These are phyloP conservation scores for Eunapius fragilis DNA, from an alignment of 37 sponge, comb jelly and placozoan genomes.

Conservation along the genomic window DNA sequence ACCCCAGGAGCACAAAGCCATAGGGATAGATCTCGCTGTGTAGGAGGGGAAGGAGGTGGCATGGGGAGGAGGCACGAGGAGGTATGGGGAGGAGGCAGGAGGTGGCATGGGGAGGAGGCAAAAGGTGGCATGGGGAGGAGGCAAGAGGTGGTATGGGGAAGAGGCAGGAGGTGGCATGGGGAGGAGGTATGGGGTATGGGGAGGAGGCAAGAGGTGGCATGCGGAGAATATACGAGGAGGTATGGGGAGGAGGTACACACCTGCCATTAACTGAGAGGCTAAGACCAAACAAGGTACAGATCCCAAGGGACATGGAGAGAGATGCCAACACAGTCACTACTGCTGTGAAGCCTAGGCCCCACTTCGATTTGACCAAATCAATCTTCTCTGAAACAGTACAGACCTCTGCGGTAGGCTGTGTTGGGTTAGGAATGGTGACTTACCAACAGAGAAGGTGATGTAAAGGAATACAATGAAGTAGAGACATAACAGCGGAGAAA, in stretches of 20 bases:
- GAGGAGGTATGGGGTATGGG: neutral
- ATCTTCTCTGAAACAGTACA: conserved; percentile 78
- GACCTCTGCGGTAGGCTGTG: neutral
- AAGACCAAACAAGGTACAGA: conserved; percentile 92
- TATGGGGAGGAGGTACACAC: conserved; percentile 8
- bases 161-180: neutral
- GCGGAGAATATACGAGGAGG: neutral
- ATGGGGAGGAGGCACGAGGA: neutral
- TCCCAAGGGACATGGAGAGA: conserved; percentile 95
- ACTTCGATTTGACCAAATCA: conserved; percentile 88
- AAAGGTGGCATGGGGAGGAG: neutral
- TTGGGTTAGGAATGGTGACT: conserved; percentile 4
- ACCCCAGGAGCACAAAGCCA: conserved; percentile 88
- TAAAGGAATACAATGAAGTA: conserved; percentile 91
- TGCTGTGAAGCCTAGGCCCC: conserved; percentile 87
- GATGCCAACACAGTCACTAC: conserved; percentile 77
- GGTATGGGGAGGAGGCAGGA: neutral
- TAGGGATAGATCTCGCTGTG: conserved; percentile 94
- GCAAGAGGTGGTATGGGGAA: neutral
- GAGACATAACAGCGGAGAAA: conserved; percentile 73
- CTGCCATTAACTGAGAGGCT: conserved; percentile 84
- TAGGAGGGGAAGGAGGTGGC: neutral
- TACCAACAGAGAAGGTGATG: conserved; percentile 95
- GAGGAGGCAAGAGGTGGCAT: neutral
- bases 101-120: neutral